Base-by-base conservation (phyloP, 1,140 invertebrate species). In the Drosophila pseudoananassae region DNA sequence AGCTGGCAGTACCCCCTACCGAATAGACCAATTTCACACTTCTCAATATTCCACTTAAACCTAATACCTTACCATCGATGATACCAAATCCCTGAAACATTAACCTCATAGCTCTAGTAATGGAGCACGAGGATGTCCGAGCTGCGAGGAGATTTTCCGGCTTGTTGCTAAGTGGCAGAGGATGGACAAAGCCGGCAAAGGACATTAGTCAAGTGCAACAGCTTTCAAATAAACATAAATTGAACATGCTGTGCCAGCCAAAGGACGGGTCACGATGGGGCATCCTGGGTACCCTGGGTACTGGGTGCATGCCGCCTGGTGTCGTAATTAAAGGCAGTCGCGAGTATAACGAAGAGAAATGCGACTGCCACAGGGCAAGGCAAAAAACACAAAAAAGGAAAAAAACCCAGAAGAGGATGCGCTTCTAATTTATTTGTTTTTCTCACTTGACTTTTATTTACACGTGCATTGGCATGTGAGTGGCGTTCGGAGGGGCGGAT, bases 361-460 rank as follows among this genome's bases (percentile, higher is more conserved):
- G 85, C 61, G 33, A 61, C 70, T 63, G 65, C 73, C 69, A 84
- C 54, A 20, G 15, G 9, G 17, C 14, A 17, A 46, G 43, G 52
- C 47, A 58, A 64, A 38, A 45, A n/a, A n/a, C n/a, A 46, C 6
- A 46, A 46, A 5, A 43, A 43, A 3, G 12, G 20, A 12, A 10
- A 2, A 23, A 20, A 46, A 23, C 5, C 45, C 52, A 59, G 31
- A 33, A 12, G 61, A 66, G 66, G 57, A 73, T 64, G 59, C 56
- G 51, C 47, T 63, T 59, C 78, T 77, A 71, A 88, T 78, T 78
- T 82, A 78, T 82, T 70, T 72, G 59, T 87, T 72, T 82, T 78
- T 54, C 79, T 59, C 75, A 76, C 83, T 83, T 88, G 78, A 88
- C 76, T 88, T 79, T 88, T 88, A 88, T 87, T 87, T 88, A 81